These are phyloP conservation scores for Ricordea florida DNA, from an alignment of 92 coral and sea anemone genomes.

Conservation along the genomic window DNA sequence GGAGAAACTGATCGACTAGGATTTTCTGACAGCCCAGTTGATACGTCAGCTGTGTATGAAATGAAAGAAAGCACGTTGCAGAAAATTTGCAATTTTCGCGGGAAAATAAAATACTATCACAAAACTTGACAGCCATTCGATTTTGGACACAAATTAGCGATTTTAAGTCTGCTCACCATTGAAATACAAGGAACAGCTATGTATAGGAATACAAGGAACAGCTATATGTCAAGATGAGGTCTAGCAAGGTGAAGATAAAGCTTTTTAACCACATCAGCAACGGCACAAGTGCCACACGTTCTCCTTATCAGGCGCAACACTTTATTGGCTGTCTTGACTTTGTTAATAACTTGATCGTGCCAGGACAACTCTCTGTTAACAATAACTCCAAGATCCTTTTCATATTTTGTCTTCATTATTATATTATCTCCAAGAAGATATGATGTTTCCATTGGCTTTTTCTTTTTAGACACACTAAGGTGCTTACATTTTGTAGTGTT, in stretches of 20 bases:
- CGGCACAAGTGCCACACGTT: conserved; percentile 1
- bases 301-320: conserved; percentile 19
- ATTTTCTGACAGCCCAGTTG: no score
- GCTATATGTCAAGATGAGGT: conserved; percentile 1
- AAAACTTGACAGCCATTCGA: no score
- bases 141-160: no score
- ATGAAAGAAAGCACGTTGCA: no score
- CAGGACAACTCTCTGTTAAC: conserved; percentile 31
- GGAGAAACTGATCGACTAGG: no score
- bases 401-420: neutral
- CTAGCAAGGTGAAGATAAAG: neutral
- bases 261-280: neutral
- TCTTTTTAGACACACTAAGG: conserved; percentile 39
- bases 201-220: no score
- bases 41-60: no score
- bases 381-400: conserved; percentile 42
- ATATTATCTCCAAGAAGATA: conserved; percentile 23
- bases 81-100: no score
- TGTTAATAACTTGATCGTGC: conserved; percentile 27
- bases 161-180: no score
- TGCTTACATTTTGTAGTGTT: conserved; percentile 35
- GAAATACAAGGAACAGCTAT: no score
- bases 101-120: no score
- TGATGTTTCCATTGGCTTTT: conserved; percentile 18
- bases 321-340: conserved; percentile 28